Conservation (phyloP, 2,113 vertebrate species). For the Spermophilus dauricus region DNA sequence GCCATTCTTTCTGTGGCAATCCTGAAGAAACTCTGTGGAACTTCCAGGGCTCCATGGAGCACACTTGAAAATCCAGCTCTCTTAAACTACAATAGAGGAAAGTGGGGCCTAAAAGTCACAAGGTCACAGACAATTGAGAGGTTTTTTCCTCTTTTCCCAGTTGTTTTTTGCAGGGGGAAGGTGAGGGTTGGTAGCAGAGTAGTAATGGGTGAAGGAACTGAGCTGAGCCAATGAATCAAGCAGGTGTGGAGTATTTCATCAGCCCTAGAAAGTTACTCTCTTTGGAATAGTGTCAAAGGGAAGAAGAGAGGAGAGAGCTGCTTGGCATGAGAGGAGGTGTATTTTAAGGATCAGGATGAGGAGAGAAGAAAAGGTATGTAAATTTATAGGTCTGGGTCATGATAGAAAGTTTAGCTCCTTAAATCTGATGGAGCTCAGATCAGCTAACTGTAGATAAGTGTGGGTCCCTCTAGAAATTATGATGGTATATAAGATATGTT, state of each 20-base stretch:
- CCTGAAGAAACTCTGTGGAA: background rate
- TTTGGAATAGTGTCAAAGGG: background rate
- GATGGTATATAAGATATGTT: slow-evolving; percentile 10
- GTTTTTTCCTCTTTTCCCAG: background rate
- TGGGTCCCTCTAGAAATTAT: background rate
- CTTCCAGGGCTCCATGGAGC: background rate
- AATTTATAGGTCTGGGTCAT: background rate
- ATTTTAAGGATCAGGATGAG: background rate
- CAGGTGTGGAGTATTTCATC: background rate
- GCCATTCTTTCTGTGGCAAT: background rate
- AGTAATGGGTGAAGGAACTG: background rate
- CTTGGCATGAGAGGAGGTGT: background rate
- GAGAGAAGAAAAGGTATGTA: slow-evolving; percentile 16
- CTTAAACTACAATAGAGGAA: background rate
- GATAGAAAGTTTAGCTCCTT: slow-evolving; percentile 12
- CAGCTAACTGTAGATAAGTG: background rate
- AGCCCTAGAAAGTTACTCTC: background rate
- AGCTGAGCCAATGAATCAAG: background rate
- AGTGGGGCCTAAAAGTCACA: background rate
- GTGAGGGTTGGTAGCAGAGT: background rate
- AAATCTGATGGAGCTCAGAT: background rate
- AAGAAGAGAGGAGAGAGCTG: background rate
- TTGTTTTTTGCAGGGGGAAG: background rate
- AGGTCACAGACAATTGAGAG: background rate
- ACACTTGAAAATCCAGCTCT: background rate